These are phyloP conservation scores for Aythya baeri DNA, from an alignment of 2,113 vertebrate genomes.

Conservation along the genomic window DNA sequence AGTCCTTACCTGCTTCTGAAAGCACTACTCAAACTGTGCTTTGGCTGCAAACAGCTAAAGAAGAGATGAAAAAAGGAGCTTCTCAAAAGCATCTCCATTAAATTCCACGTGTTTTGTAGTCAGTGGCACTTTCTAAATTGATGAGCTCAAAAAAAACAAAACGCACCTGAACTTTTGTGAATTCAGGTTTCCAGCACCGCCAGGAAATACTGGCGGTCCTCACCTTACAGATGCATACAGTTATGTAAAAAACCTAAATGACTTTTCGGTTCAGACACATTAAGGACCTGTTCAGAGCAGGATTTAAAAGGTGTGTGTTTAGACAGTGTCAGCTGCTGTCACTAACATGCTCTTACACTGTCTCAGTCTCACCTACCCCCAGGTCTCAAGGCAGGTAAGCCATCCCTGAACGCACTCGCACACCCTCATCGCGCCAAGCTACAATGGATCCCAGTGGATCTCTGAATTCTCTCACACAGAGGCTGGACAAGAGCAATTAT, in stretches of 20 bases:
- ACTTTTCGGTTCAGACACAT: background rate
- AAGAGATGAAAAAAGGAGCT: background rate
- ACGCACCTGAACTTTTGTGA: background rate
- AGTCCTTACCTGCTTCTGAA: background rate
- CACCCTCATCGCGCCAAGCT: background rate
- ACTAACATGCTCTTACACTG: background rate
- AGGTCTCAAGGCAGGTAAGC: background rate
- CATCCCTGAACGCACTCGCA: accelerated
- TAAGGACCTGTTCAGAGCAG: background rate
- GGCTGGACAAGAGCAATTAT: background rate
- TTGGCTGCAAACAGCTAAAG: background rate
- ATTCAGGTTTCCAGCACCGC: background rate
- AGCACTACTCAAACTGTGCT: background rate
- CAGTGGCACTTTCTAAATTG: background rate
- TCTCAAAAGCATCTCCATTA: background rate
- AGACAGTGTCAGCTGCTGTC: background rate
- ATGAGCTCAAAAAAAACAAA: background rate
- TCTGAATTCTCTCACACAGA: accelerated
- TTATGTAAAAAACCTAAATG: background rate
- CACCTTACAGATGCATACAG: accelerated
- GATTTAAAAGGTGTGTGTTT: background rate
- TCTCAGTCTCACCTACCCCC: background rate
- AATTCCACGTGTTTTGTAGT: background rate
- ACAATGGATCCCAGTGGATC: accelerated
- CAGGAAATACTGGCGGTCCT: background rate